Conservation (phyloP, 2,888 invertebrate genomes). For the Tortrix viridana region DNA sequence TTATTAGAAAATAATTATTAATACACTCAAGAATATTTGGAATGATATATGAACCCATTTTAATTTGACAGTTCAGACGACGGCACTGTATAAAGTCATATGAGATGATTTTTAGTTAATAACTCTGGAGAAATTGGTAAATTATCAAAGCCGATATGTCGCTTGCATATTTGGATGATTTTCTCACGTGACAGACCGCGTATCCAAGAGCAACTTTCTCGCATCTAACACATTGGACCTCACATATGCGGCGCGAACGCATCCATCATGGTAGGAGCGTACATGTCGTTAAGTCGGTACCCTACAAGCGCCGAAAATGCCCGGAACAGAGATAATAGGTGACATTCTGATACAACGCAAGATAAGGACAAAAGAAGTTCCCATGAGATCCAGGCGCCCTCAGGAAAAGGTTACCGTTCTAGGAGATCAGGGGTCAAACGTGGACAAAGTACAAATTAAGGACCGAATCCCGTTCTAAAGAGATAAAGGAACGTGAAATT, state of each 20-base stretch:
- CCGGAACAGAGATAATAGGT: conserved; percentile 79
- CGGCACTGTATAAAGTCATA: no score
- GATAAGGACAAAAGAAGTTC: conserved; percentile 76
- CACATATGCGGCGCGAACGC: conserved; percentile 65
- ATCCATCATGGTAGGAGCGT: conserved; percentile 79
- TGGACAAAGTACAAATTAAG: conserved; percentile 58
- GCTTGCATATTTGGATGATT: conserved; percentile 27
- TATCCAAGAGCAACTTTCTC: conserved; percentile 43
- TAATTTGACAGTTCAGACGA: no score
- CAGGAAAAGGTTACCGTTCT: conserved; percentile 51
- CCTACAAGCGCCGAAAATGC: conserved; percentile 78
- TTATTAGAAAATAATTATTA: no score
- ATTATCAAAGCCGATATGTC: conserved; percentile 5
- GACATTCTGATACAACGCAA: conserved; percentile 80
- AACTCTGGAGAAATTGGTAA: not conserved
- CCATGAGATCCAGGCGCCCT: conserved; percentile 71
- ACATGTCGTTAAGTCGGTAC: conserved; percentile 69
- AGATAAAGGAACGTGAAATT: conserved; percentile 43
- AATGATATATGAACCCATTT: no score
- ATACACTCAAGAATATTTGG: no score
- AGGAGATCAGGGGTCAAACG: conserved; percentile 70
- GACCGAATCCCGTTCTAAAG: conserved; percentile 42
- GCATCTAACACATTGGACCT: conserved; percentile 58
- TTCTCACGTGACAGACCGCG: conserved; percentile 14
- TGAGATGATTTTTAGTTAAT: not conserved